Base-by-base conservation (phyloP, 2,113 vertebrate genomes). In the Coreoperca whiteheadi region DNA sequence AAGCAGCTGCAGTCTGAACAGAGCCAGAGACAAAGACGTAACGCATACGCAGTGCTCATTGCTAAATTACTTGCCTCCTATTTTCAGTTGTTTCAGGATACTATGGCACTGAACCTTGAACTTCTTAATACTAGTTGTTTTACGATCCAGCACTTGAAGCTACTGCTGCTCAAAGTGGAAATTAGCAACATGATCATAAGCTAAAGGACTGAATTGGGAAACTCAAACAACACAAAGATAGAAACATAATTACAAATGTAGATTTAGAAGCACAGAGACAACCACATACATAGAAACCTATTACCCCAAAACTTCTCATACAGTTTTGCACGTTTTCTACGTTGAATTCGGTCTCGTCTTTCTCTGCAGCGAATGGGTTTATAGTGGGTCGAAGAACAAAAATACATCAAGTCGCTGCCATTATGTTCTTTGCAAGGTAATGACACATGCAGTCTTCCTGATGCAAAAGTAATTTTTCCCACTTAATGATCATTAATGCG, bases 381-480 rank as follows among this genome's bases (percentile, higher is more conserved):
- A 48, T 5, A 41, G 76, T 23, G 28, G 2, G 21, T 21, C 6
- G 46, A 4, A n/a, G 7, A 46, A n/a, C n/a, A 53, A 53, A 15
- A 12, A 18, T 2, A 6, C 32, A 65, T 34, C 8, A 25, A 71
- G 67, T 39, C 25, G 9, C 34, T 3, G 32, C 28, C 48, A 28
- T 51, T 68, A 18, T 53, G 74, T 65, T 65, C 56, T 67, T 6
- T 74, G 63, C 57, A 43, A 77, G 25, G 61, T 71, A 84, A 87
- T 87, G 60, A 79, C 39, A 79, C 70, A 43, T 56, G 34, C 37
- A 28, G 56, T 74, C 74, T 48, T 65, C 14, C 15, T 32, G 64
- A 71, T 39, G 70, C 75, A 70, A 50, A 79, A 75, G 71, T 72
- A 76, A 83, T 85, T 61, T 73, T 83, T 87, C 46, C 64, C 60